Conservation (phyloP, 2,113 vertebrate genomes). For the Orthonyx spaldingii region DNA sequence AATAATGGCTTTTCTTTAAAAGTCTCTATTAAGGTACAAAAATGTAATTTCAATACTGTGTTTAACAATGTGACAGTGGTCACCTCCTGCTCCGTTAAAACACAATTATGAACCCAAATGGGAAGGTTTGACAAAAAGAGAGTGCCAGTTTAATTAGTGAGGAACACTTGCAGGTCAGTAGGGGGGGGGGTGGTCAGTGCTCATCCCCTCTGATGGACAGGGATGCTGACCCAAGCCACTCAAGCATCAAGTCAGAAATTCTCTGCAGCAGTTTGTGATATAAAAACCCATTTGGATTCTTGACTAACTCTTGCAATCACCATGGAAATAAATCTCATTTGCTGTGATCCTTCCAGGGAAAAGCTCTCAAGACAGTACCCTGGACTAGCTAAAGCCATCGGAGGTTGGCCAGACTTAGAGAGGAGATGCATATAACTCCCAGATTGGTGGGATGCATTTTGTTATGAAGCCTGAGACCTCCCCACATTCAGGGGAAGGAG, state of each 20-base stretch:
- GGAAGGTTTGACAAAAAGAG: background rate
- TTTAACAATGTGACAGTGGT: background rate
- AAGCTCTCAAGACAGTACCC: background rate
- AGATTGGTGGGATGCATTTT: background rate
- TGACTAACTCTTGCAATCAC: background rate
- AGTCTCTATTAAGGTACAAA: background rate
- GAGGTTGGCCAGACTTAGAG: background rate
- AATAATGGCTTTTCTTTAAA: background rate
- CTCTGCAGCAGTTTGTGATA: background rate
- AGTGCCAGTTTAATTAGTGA: background rate
- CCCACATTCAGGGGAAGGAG: rapidly evolving
- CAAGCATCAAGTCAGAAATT: background rate
- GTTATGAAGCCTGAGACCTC: background rate
- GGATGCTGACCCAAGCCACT: background rate
- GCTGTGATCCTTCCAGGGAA: background rate
- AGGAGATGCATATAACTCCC: background rate
- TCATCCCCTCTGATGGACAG: rapidly evolving
- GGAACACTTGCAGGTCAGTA: background rate
- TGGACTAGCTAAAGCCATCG: rapidly evolving
- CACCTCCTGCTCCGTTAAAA: background rate
- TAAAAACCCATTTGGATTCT: background rate
- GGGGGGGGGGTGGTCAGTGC: rapidly evolving
- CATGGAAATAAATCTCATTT: background rate
- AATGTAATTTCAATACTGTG: background rate
- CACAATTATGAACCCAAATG: background rate